Evolutionary conservation across 2,113 vertebrate genomes (phyloP).

Genomic region (Parus major): DNA sequence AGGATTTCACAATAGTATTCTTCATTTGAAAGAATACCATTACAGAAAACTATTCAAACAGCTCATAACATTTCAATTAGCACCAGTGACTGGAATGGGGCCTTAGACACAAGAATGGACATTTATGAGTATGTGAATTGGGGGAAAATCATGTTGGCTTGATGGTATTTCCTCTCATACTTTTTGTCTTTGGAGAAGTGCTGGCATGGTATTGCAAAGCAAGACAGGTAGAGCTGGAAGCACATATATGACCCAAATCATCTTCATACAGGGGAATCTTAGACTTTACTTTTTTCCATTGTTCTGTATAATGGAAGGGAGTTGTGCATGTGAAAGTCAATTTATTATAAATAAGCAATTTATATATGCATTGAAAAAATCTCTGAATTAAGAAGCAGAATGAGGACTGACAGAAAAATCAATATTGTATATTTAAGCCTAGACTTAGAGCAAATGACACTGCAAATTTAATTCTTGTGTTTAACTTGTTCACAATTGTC

Average conservation of each 20-base stretch:
- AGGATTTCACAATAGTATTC: not conserved
- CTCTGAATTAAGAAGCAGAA: not conserved
- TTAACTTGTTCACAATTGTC: slow-evolving; percentile 22
- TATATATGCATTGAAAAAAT: not conserved
- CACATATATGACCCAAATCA: not conserved
- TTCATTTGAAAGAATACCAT: not conserved
- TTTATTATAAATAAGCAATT: not conserved
- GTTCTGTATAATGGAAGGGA: not conserved
- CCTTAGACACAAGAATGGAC: not conserved
- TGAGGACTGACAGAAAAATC: not conserved
- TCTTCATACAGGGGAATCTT: not conserved
- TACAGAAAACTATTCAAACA: not conserved
- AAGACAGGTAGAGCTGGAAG: not conserved
- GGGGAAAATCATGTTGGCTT: not conserved
- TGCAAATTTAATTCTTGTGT: slow-evolving; percentile 2
- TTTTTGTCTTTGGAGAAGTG: not conserved
- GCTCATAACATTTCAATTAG: not conserved
- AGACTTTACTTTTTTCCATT: not conserved
- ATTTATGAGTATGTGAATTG: not conserved
- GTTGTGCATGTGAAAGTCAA: not conserved
- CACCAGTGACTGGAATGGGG: not conserved
- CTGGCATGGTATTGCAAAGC: not conserved
- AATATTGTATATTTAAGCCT: not conserved
- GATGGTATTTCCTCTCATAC: not conserved
- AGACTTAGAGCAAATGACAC: not conserved